Percentiles rank a stretch among this genome's conserved stretches.
Conservation (phyloP, 2,113 vertebrate species). For the Myxocyprinus asiaticus region DNA sequence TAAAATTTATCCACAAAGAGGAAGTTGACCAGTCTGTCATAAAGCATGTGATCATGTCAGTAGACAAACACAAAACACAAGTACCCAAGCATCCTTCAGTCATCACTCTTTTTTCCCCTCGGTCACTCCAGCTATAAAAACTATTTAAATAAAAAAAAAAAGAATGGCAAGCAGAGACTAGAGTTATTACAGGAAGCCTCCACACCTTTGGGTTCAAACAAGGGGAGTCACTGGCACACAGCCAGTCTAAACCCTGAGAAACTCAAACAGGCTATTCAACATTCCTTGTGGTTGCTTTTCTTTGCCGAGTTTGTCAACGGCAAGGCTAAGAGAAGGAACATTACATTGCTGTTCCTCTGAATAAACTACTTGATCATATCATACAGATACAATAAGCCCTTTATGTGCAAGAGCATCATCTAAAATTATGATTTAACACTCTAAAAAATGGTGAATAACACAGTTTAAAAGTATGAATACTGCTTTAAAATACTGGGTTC, state of each 20-base stretch:
- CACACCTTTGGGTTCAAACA: slow-evolving; percentile 39
- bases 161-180: background rate
- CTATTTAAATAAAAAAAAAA: background rate
- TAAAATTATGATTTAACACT: background rate
- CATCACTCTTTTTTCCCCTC: background rate
- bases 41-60: background rate
- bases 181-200: slow-evolving; percentile 30
- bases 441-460: too few species aligned
- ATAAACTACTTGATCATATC: background rate
- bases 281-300: slow-evolving; percentile 54
- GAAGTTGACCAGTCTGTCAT: background rate
- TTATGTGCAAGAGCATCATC: background rate
- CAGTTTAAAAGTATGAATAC: too few species aligned
- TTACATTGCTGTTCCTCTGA: background rate
- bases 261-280: slow-evolving; percentile 57
- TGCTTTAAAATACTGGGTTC: too few species aligned
- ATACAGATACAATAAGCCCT: background rate
- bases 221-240: slow-evolving; percentile 15
- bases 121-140: background rate
- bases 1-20: background rate
- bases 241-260: slow-evolving; percentile 46
- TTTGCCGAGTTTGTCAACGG: slow-evolving; percentile 24
- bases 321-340: slow-evolving; percentile 12
- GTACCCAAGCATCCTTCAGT: background rate
- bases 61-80: background rate